phyloP scores from a whole-genome alignment of 2,113 vertebrate species.

The Paramisgurnus dabryanus region DNA sequence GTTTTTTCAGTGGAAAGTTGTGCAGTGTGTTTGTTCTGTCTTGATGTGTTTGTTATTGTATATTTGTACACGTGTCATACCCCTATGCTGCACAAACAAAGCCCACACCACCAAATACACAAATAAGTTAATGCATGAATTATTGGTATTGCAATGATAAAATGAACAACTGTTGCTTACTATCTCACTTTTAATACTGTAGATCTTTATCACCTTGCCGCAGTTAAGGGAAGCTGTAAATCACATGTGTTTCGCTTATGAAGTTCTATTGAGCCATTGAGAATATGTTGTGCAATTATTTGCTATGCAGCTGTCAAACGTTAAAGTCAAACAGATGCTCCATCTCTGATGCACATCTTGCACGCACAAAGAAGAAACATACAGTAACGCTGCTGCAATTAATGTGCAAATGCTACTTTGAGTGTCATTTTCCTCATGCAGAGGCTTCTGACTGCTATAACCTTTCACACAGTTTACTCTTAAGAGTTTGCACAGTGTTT shows the following conservation, averaged over 20 bases:
- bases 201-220: not conserved
- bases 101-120: too few species aligned
- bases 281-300: not conserved
- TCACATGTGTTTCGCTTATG: not conserved
- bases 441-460: not conserved
- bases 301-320: not conserved
- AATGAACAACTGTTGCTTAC: not conserved
- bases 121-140: too few species aligned
- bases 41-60: not conserved
- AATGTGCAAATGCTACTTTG: not conserved
- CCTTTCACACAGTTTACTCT: slow-evolving; percentile 8
- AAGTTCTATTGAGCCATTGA: not conserved
- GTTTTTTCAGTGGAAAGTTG: not conserved
- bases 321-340: not conserved
- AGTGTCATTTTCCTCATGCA: not conserved
- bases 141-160: too few species aligned
- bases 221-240: not conserved
- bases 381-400: not conserved
- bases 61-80: not conserved
- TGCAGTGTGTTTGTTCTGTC: not conserved
- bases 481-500: not conserved
- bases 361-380: not conserved
- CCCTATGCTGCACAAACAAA: too few species aligned
- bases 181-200: not conserved
- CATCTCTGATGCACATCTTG: not conserved